Base-by-base conservation (phyloP, 92 coral and sea anemone genomes). In the Porites rus region DNA sequence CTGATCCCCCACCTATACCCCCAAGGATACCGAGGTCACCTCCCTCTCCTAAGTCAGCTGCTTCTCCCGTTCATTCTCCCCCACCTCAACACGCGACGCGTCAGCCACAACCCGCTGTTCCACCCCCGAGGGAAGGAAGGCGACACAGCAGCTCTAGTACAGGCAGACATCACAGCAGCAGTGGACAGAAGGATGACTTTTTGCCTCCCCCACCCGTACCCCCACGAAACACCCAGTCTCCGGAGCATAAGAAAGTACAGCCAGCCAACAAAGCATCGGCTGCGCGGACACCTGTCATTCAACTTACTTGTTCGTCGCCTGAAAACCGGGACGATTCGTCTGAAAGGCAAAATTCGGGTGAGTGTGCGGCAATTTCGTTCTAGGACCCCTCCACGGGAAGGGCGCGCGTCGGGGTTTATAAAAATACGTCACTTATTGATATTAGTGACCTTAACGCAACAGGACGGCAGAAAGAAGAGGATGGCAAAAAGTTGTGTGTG, bases 171-270 rank as follows among this genome's bases (percentile, higher is more conserved):
- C 53, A 63, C 16, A 20, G 43, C 46, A 18, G 70, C 81, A 10
- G 69, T 85, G 56, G 74, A 18, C 20, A 22, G 74, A 75, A 65
- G 69, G 83, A 82, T 43, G 76, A 77, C 12, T 70, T 54, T 65
- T 46, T 73, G 53, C 91, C 94, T 3, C 98, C 98, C 77, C 98
- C 98, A 73, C 98, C 98, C 59, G 85, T 95, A 56, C 98, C 98
- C 63, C 98, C 98, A 56, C 93, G 98, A 16, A 91, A 90, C 24
- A 81, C 82, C 78, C 93, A 85, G 61, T 91, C 93, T 28, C 85
- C 93, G 4, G 79, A 62, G 38, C 7, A 64, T 1, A 83, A 61
- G 61, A 72, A 38, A 60, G 16, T 28, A 51, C 64, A 14, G 76
- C 7, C 79, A 56, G 16, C 61, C 60, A 54, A 69, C 25, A 79